Conservation (phyloP, 2,888 invertebrate species). For the Drosophila koepferae region DNA sequence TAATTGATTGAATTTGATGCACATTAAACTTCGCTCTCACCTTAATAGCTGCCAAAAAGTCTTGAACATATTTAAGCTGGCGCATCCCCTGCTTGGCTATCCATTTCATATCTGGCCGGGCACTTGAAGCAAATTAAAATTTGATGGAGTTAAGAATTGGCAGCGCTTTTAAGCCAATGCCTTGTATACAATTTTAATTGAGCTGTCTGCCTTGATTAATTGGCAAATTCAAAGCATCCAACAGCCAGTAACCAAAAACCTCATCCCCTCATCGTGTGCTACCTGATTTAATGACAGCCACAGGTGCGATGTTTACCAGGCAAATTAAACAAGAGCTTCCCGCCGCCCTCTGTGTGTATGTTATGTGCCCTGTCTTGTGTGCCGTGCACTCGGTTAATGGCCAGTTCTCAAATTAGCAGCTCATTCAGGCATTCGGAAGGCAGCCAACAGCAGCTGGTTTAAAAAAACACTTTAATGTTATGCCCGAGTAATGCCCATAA, state of each 20-base stretch:
- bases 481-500: slow-evolving; percentile 69
- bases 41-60: background rate
- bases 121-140: slow-evolving; percentile 56
- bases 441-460: slow-evolving; percentile 55
- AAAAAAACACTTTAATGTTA: slow-evolving; percentile 69
- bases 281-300: slow-evolving; percentile 63
- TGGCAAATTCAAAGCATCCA: slow-evolving; percentile 59
- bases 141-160: slow-evolving; percentile 43
- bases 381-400: slow-evolving; percentile 39
- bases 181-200: slow-evolving; percentile 68
- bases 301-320: slow-evolving; percentile 63
- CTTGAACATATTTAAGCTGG: background rate
- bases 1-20: background rate
- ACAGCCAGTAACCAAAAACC: slow-evolving; percentile 7
- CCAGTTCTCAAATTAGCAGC: slow-evolving; percentile 75
- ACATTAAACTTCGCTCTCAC: background rate
- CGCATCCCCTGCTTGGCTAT: slow-evolving; percentile 4
- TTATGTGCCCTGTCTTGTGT: background rate
- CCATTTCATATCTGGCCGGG: slow-evolving; percentile 5
- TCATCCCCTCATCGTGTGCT: background rate
- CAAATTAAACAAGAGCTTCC: slow-evolving; percentile 40
- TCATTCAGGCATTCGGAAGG: slow-evolving; percentile 50
- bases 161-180: slow-evolving; percentile 38
- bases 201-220: slow-evolving; percentile 70
- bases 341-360: background rate